A percentile compares a stretch with the other conserved stretches of the same genome.
These are phyloP conservation scores for Pachypanchax playfairii DNA, from an alignment of 2,113 vertebrate species.

Conservation along the genomic window DNA sequence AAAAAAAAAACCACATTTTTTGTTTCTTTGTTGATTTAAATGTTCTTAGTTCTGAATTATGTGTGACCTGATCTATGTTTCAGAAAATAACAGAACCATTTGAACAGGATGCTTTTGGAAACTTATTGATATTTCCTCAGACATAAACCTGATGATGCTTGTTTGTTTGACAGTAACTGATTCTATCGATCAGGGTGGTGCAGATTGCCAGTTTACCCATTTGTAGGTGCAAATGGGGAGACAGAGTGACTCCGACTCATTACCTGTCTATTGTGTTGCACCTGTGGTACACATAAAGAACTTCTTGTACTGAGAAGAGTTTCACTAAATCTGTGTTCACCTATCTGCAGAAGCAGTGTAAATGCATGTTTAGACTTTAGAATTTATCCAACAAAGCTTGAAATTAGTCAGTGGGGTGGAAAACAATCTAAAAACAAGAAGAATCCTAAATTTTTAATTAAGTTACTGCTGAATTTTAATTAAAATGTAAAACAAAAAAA, in stretches of 20 bases:
- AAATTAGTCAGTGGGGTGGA: background rate
- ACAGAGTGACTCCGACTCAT: conserved; percentile 50
- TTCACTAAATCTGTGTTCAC: background rate
- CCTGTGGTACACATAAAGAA: conserved; percentile 19
- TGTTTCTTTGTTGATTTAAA: background rate
- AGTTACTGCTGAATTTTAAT: background rate
- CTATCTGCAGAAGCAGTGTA: background rate
- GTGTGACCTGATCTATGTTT: background rate
- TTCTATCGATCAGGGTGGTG: conserved; percentile 11
- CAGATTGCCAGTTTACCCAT: conserved; percentile 20
- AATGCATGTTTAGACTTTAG: conserved; percentile 1
- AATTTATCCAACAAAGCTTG: background rate
- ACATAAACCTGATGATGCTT: conserved; percentile 15
- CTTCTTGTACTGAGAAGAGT: conserved; percentile 4
- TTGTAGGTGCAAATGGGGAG: conserved; percentile 54
- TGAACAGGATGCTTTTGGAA: conserved; percentile 19
- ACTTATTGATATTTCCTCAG: conserved; percentile 41
- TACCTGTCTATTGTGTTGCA: conserved; percentile 25
- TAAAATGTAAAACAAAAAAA: background rate
- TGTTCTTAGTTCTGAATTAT: background rate
- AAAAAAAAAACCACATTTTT: background rate
- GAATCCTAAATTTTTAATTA: background rate
- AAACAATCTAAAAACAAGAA: background rate
- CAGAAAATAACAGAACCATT: background rate
- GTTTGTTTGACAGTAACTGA: conserved; percentile 40